phyloP scores from a whole-genome alignment of 1,140 invertebrate species.

The Apis florea region DNA sequence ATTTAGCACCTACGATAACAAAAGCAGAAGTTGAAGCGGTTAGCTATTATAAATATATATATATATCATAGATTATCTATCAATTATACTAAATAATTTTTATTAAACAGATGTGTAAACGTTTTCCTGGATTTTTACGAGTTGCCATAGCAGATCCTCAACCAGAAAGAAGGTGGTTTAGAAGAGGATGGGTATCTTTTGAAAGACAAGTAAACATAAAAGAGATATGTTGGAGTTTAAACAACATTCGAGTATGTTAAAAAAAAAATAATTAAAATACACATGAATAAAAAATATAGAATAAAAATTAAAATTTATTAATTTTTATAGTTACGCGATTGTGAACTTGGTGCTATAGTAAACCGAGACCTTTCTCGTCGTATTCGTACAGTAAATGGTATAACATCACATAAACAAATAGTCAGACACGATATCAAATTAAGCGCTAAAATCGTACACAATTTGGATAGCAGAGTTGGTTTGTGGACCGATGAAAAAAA shows the following conservation, averaged over 20 bases:
- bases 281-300: neutral
- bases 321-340: constrained; percentile 87
- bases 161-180: constrained; percentile 96
- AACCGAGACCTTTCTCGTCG: constrained; percentile 96
- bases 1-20: constrained; percentile 96
- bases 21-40: constrained; percentile 98
- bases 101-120: constrained; percentile 90
- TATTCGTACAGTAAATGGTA: constrained; percentile 95
- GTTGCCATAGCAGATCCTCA: constrained; percentile 98
- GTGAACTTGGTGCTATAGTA: constrained; percentile 96
- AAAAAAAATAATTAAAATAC: neutral
- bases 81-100: constrained; percentile 17
- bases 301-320: neutral
- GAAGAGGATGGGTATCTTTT: constrained; percentile 99
- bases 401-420: constrained; percentile 94
- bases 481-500: constrained; percentile 87
- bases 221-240: constrained; percentile 99
- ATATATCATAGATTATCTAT: neutral
- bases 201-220: constrained; percentile 98
- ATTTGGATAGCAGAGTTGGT: constrained; percentile 91
- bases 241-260: constrained; percentile 90
- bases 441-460: constrained; percentile 96
- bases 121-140: constrained; percentile 97
- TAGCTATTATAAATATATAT: constrained; percentile 72
- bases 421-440: constrained; percentile 96